These are phyloP conservation scores for Lathronympha strigana DNA, from an alignment of 2,888 invertebrate species.

Conservation along the genomic window DNA sequence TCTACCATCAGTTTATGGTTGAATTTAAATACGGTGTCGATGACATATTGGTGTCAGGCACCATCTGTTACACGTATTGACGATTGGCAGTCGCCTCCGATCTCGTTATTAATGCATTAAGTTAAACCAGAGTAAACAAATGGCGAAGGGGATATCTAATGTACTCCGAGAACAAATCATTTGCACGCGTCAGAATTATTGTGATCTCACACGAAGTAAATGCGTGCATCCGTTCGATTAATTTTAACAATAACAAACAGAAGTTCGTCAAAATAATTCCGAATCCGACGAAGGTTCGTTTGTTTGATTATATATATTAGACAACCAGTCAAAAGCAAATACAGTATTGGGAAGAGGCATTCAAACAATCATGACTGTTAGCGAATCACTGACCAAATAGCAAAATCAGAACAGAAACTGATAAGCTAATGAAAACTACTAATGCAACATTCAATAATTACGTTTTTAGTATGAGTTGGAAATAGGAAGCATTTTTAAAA, in stretches of 20 bases:
- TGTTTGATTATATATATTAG: not conserved
- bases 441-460: too few relatives aligned
- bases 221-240: conserved; percentile 29
- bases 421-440: too few relatives aligned
- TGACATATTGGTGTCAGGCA: conserved; percentile 35
- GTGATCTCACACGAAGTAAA: conserved; percentile 31
- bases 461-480: too few relatives aligned
- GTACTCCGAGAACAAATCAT: conserved; percentile 14
- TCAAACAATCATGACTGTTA: too few relatives aligned
- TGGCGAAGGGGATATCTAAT: conserved; percentile 17
- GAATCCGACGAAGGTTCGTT: not conserved
- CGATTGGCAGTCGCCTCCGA: conserved; percentile 20
- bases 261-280: conserved; percentile 20
- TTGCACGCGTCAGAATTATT: conserved; percentile 14
- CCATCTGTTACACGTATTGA: conserved; percentile 39
- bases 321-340: too few relatives aligned
- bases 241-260: conserved; percentile 24
- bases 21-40: conserved; percentile 33
- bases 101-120: conserved; percentile 24
- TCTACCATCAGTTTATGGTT: conserved; percentile 30
- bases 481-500: too few relatives aligned
- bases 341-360: too few relatives aligned
- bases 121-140: conserved; percentile 18
- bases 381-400: too few relatives aligned
- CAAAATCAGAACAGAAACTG: too few relatives aligned